Base-by-base conservation (phyloP, 1,140 invertebrate genomes). In the Lordiphosa mommai region DNA sequence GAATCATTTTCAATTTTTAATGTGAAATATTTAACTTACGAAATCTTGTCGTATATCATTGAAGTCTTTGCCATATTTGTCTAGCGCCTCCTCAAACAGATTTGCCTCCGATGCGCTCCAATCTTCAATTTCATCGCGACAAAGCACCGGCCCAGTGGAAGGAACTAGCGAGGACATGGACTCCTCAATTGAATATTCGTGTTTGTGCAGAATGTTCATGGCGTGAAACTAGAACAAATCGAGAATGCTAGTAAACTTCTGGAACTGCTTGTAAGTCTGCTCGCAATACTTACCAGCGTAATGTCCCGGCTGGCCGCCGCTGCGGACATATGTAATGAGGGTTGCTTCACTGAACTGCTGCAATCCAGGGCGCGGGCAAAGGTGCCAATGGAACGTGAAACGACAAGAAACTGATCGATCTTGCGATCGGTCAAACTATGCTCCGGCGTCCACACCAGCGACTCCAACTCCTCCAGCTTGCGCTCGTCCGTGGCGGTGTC, bases 11-110 rank as follows among this genome's bases (percentile, higher is more conserved):
- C n/a, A n/a, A n/a, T n/a, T n/a, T n/a, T 30, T 8, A 46, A 32
- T 9, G 1, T 0, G 0, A 2, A 52, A 23, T 55, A 40, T 94
- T 95, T 90, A 50, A 48, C 96, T 95, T 91, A 98, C 96, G 93
- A 99, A 99, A 90, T 99, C 98, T 89, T 96, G 93, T 89, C 97
- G 93, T 89, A 99, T 99, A 86, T 99, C 98, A 70, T 96, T 95
- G 89, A 99, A 99, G 91, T 99, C 98, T 92, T 99, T 99, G 60
- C 98, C 98, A 91, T 99, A 99, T 91, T 99, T 99, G 89, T 99
- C 98, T 61, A 97, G 92, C 36, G 98, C 98, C 90, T 99, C 98
- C 91, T 99, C 99, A 90, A 99, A 99, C 23, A 99, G 92, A 91
- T 98, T 99, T 12, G 98, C 98, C 90, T 99, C 99, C 9, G 97